These are phyloP conservation scores for Rhyacichthys aspro DNA, from an alignment of 2,797 vertebrate species.

Conservation along the genomic window DNA sequence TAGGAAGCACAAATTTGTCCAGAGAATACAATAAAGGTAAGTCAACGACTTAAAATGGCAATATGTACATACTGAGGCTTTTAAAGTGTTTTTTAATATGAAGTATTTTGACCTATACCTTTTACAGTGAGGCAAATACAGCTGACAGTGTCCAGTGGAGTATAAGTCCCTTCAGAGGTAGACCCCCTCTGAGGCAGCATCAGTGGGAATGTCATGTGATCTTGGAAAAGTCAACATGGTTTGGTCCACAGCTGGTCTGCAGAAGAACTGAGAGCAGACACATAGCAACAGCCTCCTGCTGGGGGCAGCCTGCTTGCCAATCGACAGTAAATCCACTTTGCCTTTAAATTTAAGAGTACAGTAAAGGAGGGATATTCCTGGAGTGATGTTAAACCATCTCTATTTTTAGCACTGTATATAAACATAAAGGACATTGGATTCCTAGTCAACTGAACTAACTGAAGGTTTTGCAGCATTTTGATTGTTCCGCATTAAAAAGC, in stretches of 20 bases:
- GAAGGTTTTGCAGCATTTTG: not conserved
- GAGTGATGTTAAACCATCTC: conserved; percentile 10
- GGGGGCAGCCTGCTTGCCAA: conserved; percentile 57
- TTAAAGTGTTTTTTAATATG: too few relatives aligned
- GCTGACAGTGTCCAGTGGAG: conserved; percentile 57
- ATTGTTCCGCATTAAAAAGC: conserved; percentile 3
- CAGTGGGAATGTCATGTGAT: conserved; percentile 80
- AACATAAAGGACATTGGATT: not conserved
- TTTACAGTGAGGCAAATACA: conserved; percentile 21
- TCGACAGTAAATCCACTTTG: conserved; percentile 34
- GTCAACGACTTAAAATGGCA: not conserved
- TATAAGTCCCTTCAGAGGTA: conserved; percentile 51
- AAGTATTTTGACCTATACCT: too few relatives aligned
- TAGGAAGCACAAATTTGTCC: conserved; percentile 8
- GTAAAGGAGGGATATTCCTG: conserved; percentile 25
- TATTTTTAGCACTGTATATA: conserved; percentile 28
- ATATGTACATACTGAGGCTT: not conserved
- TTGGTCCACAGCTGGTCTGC: conserved; percentile 77
- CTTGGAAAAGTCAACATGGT: conserved; percentile 82
- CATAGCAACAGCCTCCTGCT: conserved; percentile 80
- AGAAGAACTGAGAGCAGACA: conserved; percentile 70
- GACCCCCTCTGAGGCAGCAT: conserved; percentile 54
- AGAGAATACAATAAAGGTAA: conserved; percentile 6
- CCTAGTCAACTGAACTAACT: not conserved
- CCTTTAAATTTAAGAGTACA: conserved; percentile 31